phyloP scores from a whole-genome alignment of 1,140 invertebrate genomes.

The Meloidogyne floridensis region DNA sequence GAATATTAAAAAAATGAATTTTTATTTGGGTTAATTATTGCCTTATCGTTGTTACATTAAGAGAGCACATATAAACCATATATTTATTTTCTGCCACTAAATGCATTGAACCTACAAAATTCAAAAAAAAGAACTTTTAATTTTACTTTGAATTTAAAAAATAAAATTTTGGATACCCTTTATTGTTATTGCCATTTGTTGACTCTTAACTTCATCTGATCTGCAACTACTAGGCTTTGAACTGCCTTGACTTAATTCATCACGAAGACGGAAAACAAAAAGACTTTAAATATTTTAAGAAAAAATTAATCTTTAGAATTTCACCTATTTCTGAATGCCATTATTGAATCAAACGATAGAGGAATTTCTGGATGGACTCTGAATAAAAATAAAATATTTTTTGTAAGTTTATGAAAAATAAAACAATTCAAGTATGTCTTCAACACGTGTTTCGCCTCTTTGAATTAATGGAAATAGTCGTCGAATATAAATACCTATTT shows the following conservation, averaged over 20 bases:
- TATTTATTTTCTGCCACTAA: slow-evolving; percentile 65
- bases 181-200: slow-evolving; percentile 45
- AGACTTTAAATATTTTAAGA: slow-evolving; percentile 30
- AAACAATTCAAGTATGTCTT: slow-evolving; percentile 63
- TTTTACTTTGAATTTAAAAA: not conserved
- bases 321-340: slow-evolving; percentile 53
- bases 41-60: slow-evolving; percentile 66
- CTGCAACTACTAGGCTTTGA: slow-evolving; percentile 4
- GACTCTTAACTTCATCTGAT: slow-evolving; percentile 24
- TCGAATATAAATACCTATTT: slow-evolving; percentile 49
- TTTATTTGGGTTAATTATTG: not conserved
- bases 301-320: slow-evolving; percentile 32
- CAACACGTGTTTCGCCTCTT: slow-evolving; percentile 54
- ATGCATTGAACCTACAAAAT: slow-evolving; percentile 67
- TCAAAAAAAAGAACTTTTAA: not conserved
- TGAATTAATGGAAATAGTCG: slow-evolving; percentile 40
- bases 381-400: not conserved
- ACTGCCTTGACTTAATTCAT: slow-evolving; percentile 18
- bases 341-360: slow-evolving; percentile 65
- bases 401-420: not conserved
- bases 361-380: slow-evolving; percentile 66
- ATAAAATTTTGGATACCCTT: slow-evolving; percentile 42
- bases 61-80: slow-evolving; percentile 68
- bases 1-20: slow-evolving; percentile 12
- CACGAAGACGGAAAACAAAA: slow-evolving; percentile 49